These are phyloP conservation scores for Cancer borealis DNA, from an alignment of 2,888 invertebrate species.

Conservation along the genomic window DNA sequence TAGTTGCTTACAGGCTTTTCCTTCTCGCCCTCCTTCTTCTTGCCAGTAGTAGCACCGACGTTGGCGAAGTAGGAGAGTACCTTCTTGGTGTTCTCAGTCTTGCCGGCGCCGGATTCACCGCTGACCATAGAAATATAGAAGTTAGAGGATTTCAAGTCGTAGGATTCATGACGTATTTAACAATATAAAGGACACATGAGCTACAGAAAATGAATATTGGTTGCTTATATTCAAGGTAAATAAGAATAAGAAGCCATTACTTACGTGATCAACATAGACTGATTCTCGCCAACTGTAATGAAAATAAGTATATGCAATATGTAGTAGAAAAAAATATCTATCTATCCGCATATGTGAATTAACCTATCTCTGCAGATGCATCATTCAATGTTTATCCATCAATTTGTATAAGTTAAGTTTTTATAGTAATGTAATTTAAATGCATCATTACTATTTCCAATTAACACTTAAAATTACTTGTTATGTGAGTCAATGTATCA, in stretches of 20 bases:
- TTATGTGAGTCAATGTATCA: not conserved
- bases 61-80: slow-evolving; percentile 99
- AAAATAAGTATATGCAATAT: slow-evolving; percentile 68
- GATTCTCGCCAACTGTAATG: slow-evolving; percentile 96
- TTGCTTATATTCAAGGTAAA: not conserved
- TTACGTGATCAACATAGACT: slow-evolving; percentile 99
- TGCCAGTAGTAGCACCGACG: slow-evolving; percentile 90
- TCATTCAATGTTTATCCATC: not conserved
- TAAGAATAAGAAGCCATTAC: slow-evolving; percentile 78
- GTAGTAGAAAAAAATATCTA: too few species aligned
- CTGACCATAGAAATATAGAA: slow-evolving; percentile 81
- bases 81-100: slow-evolving; percentile 99
- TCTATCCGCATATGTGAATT: not conserved
- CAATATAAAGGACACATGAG: not conserved
- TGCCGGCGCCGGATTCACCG: slow-evolving; percentile 99
- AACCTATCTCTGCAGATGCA: not conserved
- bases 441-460: not conserved
- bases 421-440: not conserved
- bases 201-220: not conserved
- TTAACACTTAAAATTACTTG: not conserved
- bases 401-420: not conserved
- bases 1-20: slow-evolving; percentile 56
- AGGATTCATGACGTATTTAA: not conserved
- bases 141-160: not conserved
- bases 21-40: slow-evolving; percentile 82